phyloP scores from a whole-genome alignment of 2,888 invertebrate species.

The Volucella inflata region DNA sequence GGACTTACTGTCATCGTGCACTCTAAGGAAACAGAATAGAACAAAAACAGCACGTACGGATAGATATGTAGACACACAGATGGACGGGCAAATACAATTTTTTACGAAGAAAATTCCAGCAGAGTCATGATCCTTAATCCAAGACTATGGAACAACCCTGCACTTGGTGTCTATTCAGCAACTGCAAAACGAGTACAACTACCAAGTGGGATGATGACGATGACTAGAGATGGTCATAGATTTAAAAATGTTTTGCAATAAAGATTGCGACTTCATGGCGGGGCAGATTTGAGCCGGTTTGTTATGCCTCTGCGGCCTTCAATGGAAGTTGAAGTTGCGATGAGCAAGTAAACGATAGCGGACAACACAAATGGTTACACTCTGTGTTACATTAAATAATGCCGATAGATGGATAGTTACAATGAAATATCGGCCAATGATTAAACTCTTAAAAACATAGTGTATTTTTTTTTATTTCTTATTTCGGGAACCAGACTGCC shows the following conservation, averaged over 20 bases:
- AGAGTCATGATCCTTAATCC: constrained; percentile 50
- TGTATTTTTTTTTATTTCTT: constrained; percentile 34
- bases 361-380: constrained; percentile 54
- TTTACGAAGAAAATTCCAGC: constrained; percentile 16
- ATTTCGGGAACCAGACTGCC: constrained; percentile 14
- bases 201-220: constrained; percentile 47
- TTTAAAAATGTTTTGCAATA: constrained; percentile 54
- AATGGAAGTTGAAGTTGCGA: background rate
- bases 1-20: constrained; percentile 55
- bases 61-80: no score
- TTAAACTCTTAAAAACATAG: constrained; percentile 46
- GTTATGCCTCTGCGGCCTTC: background rate
- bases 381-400: constrained; percentile 31
- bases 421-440: constrained; percentile 62
- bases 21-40: background rate
- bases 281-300: constrained; percentile 37
- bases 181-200: constrained; percentile 18
- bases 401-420: constrained; percentile 41
- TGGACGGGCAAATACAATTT: constrained; percentile 21
- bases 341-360: constrained; percentile 7
- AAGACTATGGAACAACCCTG: constrained; percentile 38
- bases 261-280: constrained; percentile 23
- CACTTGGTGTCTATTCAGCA: constrained; percentile 55
- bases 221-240: constrained; percentile 50
- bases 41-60: constrained; percentile 9